Evolutionary conservation across 2,888 invertebrate species (phyloP).

Genomic region (Yponomeuta cagnagella): DNA sequence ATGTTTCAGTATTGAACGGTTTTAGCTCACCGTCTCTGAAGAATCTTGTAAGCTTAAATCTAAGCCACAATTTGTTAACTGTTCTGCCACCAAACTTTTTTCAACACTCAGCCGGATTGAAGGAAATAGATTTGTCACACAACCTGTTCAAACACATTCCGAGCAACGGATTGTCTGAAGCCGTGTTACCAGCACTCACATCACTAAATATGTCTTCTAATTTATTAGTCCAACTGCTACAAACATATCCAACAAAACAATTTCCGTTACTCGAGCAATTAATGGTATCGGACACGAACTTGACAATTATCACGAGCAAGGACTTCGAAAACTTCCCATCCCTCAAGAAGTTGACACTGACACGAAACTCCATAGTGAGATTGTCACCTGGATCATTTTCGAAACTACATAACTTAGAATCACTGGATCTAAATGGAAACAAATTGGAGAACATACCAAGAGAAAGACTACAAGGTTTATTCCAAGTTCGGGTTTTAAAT

Average conservation of each 20-base stretch:
- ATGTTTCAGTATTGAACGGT: constrained; percentile 83
- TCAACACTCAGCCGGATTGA: constrained; percentile 80
- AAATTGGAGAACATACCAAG: constrained; percentile 88
- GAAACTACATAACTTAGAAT: constrained; percentile 83
- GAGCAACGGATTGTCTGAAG: constrained; percentile 82
- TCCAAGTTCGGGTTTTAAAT: constrained; percentile 83
- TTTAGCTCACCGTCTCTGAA: constrained; percentile 86
- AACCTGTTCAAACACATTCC: constrained; percentile 89
- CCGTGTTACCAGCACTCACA: constrained; percentile 81
- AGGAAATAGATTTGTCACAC: constrained; percentile 84
- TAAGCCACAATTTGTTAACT: constrained; percentile 84
- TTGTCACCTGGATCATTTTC: constrained; percentile 91
- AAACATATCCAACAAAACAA: constrained; percentile 80
- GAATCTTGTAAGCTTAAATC: constrained; percentile 82
- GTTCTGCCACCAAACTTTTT: constrained; percentile 89
- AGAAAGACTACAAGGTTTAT: constrained; percentile 88
- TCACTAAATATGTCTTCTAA: constrained; percentile 90
- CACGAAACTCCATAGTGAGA: constrained; percentile 83
- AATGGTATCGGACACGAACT: constrained; percentile 85
- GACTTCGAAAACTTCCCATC: constrained; percentile 90
- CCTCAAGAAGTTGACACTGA: constrained; percentile 83
- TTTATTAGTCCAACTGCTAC: constrained; percentile 84
- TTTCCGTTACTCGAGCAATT: constrained; percentile 89
- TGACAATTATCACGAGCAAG: constrained; percentile 87
- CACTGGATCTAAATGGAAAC: constrained; percentile 88